Evolutionary conservation across 2,113 vertebrate genomes (phyloP).

Genomic region (Pelmatolapia mariae): DNA sequence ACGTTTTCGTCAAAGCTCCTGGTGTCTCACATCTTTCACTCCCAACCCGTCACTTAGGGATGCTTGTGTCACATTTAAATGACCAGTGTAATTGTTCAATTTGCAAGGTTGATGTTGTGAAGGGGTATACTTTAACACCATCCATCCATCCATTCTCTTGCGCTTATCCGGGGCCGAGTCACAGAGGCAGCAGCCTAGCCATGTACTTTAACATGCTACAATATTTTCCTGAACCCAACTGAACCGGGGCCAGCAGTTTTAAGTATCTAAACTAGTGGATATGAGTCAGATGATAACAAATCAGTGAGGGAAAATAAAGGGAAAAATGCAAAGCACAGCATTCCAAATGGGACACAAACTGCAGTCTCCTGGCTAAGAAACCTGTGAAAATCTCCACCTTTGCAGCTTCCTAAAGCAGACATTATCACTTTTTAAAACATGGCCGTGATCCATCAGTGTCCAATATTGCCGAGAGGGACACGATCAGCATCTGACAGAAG

Average conservation of each 20-base stretch:
- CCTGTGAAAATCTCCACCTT: neutral
- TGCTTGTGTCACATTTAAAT: neutral
- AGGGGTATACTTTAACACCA: neutral
- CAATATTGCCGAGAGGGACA: neutral
- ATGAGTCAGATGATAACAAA: neutral
- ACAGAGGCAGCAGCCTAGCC: neutral
- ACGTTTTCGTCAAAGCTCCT: neutral
- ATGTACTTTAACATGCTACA: neutral
- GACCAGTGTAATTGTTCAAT: neutral
- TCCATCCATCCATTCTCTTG: neutral
- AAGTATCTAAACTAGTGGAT: neutral
- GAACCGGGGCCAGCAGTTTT: neutral
- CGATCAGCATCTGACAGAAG: neutral
- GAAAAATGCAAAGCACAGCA: neutral
- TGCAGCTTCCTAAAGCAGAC: neutral
- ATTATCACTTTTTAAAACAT: neutral
- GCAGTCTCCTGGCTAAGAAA: neutral
- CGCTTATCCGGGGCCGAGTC: neutral
- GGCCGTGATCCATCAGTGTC: neutral
- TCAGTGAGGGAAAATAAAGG: neutral
- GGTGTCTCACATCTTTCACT: neutral
- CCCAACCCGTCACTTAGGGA: neutral
- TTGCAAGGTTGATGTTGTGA: neutral
- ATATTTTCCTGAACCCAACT: neutral
- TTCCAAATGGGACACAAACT: neutral